A percentile compares a stretch with the other conserved stretches of the same genome.
Evolutionary conservation across 2,888 invertebrate genomes (phyloP).

Genomic region (Entomobrya multifasciata): DNA sequence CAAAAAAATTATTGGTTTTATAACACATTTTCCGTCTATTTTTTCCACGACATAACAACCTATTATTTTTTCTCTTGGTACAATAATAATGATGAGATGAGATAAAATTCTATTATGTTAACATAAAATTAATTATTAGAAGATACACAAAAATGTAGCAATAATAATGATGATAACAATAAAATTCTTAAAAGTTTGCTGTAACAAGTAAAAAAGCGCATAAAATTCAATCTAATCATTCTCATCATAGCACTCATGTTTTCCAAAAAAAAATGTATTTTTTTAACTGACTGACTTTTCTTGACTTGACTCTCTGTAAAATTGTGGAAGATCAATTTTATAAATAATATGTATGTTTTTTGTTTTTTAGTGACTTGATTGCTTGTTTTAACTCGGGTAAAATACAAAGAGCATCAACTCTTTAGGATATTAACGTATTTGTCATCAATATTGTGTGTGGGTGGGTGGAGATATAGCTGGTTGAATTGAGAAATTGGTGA

Average conservation of each 20-base stretch:
- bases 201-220: constrained; percentile 38
- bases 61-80: neutral
- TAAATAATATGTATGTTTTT: neutral
- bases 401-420: no score
- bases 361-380: no score
- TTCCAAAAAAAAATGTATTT: neutral
- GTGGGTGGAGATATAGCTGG: constrained; percentile 29
- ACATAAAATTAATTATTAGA: neutral
- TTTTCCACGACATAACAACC: neutral
- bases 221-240: constrained; percentile 22
- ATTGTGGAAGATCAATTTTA: neutral
- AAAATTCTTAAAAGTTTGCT: neutral
- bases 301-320: neutral
- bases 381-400: no score
- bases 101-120: neutral
- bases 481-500: no score
- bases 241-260: neutral
- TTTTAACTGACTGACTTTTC: no score
- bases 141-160: neutral
- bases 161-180: neutral
- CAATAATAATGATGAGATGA: constrained; percentile 2
- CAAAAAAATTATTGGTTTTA: no score
- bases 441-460: neutral
- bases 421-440: no score
- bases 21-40: neutral